Percentiles rank a stretch among this genome's conserved stretches.
Evolutionary conservation across 2,113 vertebrate genomes (phyloP).

Genomic region (Nipponia nippon): DNA sequence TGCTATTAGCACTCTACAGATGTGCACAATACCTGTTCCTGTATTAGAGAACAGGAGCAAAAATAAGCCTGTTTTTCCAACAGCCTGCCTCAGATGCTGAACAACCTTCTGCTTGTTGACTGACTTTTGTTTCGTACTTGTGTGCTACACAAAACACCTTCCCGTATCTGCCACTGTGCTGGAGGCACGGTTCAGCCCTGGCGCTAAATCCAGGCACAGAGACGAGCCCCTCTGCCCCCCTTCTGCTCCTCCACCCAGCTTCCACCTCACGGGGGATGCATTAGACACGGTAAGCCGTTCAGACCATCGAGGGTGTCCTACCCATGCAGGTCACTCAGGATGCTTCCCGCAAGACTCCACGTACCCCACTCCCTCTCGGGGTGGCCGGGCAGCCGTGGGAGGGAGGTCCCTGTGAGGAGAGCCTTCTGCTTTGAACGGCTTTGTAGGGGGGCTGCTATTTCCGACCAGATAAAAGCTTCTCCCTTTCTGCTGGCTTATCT

Average conservation of each 20-base stretch:
- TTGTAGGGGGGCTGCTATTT: background rate
- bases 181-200: accelerated
- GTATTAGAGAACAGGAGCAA: background rate
- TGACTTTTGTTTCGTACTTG: background rate
- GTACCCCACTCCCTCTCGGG: accelerated
- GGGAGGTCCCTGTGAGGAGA: background rate
- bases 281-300: background rate
- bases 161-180: accelerated
- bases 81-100: background rate
- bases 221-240: background rate
- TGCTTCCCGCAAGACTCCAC: accelerated
- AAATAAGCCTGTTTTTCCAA: background rate
- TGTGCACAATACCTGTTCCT: background rate
- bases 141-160: accelerated
- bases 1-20: background rate
- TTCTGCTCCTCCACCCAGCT: background rate
- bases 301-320: background rate
- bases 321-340: accelerated
- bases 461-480: background rate
- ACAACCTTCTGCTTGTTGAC: background rate
- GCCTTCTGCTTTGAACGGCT: background rate
- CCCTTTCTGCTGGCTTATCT: background rate
- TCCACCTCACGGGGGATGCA: accelerated
- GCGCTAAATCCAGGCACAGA: background rate
- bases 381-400: accelerated